phyloP scores from a whole-genome alignment of 2,888 invertebrate genomes.

The Mesorhabditis spiculigera region DNA sequence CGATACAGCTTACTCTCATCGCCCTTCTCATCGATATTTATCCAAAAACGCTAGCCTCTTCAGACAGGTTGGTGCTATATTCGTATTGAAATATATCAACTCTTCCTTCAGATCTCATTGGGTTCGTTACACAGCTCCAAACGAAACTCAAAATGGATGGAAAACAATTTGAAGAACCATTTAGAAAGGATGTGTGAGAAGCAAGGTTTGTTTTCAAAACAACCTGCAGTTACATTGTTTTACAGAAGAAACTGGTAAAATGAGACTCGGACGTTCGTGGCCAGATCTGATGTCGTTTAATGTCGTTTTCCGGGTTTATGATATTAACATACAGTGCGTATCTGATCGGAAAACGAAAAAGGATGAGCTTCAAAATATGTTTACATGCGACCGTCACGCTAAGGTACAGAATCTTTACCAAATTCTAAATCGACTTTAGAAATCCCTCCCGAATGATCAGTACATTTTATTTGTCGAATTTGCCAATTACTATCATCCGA shows the following conservation, averaged over 20 bases:
- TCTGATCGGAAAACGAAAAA: slow-evolving; percentile 71
- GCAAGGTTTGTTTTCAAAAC: background rate
- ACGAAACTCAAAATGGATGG: slow-evolving; percentile 38
- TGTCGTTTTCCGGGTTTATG: slow-evolving; percentile 44
- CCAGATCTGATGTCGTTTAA: slow-evolving; percentile 47
- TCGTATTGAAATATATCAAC: background rate
- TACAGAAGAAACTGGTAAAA: slow-evolving; percentile 53
- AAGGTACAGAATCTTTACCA: slow-evolving; percentile 64
- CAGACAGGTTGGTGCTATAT: slow-evolving; percentile 26
- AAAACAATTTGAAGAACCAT: slow-evolving; percentile 22
- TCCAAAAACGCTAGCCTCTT: slow-evolving; percentile 85
- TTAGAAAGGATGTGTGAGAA: slow-evolving; percentile 8
- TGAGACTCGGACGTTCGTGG: slow-evolving; percentile 44
- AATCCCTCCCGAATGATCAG: slow-evolving; percentile 77
- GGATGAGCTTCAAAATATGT: slow-evolving; percentile 73
- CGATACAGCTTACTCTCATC: slow-evolving; percentile 79
- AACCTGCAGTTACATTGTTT: slow-evolving; percentile 12
- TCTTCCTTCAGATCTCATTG: slow-evolving; percentile 31
- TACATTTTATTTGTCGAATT: slow-evolving; percentile 91
- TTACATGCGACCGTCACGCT: slow-evolving; percentile 67
- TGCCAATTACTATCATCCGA: slow-evolving; percentile 87
- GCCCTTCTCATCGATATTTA: slow-evolving; percentile 70
- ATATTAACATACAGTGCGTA: slow-evolving; percentile 73
- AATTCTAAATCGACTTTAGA: slow-evolving; percentile 3
- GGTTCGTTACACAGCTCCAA: slow-evolving; percentile 45